These are phyloP conservation scores for Hemibagrus wyckioides DNA, from an alignment of 2,113 vertebrate species.

Conservation along the genomic window DNA sequence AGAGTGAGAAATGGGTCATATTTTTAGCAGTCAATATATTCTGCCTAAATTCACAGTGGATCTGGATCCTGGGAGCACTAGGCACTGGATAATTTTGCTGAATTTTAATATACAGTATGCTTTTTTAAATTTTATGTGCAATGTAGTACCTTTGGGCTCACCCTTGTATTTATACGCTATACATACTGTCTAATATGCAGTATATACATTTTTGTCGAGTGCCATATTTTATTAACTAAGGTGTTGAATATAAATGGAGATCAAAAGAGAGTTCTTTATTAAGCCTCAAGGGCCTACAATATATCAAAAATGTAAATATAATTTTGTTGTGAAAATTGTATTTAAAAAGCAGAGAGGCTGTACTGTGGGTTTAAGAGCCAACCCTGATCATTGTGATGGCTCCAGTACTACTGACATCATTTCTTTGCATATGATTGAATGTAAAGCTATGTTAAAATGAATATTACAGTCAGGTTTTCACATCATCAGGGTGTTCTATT, in stretches of 20 bases:
- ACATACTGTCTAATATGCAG: not conserved
- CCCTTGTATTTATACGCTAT: not conserved
- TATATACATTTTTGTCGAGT: not conserved
- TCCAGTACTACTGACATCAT: not conserved
- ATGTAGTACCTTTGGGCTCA: not conserved
- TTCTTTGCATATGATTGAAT: not conserved
- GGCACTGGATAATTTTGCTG: not conserved
- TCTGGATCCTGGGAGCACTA: not conserved
- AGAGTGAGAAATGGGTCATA: not conserved
- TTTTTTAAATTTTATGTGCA: not conserved
- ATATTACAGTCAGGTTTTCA: slow-evolving; percentile 26
- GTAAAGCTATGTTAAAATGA: slow-evolving; percentile 8
- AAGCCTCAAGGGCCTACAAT: not conserved
- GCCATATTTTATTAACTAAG: not conserved
- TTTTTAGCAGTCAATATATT: not conserved
- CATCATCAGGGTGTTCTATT: slow-evolving; percentile 31
- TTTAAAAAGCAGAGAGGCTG: not conserved
- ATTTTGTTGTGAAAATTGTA: not conserved
- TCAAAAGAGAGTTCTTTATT: too few species aligned
- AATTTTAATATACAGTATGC: not conserved
- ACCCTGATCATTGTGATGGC: not conserved
- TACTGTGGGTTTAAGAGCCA: not conserved
- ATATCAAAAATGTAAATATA: not conserved
- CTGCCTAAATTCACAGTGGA: not conserved
- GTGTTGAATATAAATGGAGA: not conserved